A percentile compares a stretch with the other conserved stretches of the same genome.
phyloP scores from a whole-genome alignment of 2,113 vertebrate genomes.

The Mustelus asterias region DNA sequence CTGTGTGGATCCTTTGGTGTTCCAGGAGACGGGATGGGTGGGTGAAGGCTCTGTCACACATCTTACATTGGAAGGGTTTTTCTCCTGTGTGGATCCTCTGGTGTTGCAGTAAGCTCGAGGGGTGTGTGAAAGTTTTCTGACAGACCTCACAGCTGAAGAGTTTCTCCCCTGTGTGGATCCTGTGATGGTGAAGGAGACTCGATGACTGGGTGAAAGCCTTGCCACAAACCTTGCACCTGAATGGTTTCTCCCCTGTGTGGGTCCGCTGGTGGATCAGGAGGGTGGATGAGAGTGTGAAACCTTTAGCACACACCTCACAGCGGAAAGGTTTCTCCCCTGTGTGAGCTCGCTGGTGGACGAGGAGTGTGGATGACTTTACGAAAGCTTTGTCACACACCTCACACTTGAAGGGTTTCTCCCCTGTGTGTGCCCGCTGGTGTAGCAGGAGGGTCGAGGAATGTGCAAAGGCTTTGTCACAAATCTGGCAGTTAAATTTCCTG shows the following conservation, averaged over 20 bases:
- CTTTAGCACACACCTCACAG: background rate
- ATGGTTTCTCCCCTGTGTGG: background rate
- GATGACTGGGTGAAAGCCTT: background rate
- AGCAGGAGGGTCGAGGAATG: constrained; percentile 52
- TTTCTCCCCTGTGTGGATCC: background rate
- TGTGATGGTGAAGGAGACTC: background rate
- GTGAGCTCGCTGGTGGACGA: background rate
- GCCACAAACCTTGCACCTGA: background rate
- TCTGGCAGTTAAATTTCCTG: constrained; percentile 52
- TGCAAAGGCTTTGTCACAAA: constrained; percentile 3
- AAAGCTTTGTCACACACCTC: background rate
- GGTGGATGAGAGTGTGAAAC: background rate
- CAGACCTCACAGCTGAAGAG: background rate
- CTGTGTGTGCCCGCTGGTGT: constrained; percentile 63
- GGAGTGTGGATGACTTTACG: background rate
- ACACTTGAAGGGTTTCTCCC: background rate
- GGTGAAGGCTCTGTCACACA: background rate
- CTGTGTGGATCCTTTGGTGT: background rate
- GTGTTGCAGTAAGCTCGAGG: background rate
- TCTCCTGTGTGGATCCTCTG: background rate
- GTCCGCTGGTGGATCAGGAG: background rate
- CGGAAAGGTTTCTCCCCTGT: background rate
- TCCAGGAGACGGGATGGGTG: background rate
- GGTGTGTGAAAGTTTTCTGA: background rate
- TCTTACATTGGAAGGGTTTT: background rate